Conservation (phyloP, 1,140 invertebrate genomes). For the Adoxophyes honmai region DNA sequence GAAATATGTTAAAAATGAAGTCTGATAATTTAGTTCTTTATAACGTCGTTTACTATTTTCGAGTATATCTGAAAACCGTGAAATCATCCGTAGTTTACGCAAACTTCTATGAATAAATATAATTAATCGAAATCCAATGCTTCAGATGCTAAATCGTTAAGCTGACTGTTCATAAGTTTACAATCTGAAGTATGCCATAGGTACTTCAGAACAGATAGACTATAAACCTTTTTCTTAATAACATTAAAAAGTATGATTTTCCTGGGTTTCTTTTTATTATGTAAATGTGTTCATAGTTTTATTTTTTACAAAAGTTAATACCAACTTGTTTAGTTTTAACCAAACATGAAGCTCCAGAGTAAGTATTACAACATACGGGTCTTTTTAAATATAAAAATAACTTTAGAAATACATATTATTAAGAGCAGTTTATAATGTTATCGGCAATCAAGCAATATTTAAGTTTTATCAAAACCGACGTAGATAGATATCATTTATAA, state of each 20-base stretch:
- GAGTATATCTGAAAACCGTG: too few relatives aligned
- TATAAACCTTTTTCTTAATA: too few relatives aligned
- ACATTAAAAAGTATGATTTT: slow-evolving; percentile 64
- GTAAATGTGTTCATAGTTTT: background rate
- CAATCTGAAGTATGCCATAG: too few relatives aligned
- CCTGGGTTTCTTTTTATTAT: slow-evolving; percentile 43
- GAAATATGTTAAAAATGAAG: background rate
- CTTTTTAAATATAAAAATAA: background rate
- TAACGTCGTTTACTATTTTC: background rate
- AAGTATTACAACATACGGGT: slow-evolving; percentile 13
- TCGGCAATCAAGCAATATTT: background rate
- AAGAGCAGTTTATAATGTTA: background rate
- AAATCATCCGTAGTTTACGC: too few relatives aligned
- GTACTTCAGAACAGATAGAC: too few relatives aligned
- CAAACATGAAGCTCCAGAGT: too few relatives aligned
- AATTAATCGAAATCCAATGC: too few relatives aligned
- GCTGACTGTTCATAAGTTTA: too few relatives aligned
- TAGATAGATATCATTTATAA: too few relatives aligned
- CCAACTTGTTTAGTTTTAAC: background rate
- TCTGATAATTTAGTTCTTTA: slow-evolving; percentile 8
- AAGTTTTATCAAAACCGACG: too few relatives aligned
- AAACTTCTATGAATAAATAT: too few relatives aligned
- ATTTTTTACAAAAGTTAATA: background rate
- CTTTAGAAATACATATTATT: slow-evolving; percentile 1
- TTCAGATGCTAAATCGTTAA: too few relatives aligned